These are phyloP conservation scores for Leptosomus discolor DNA, from an alignment of 2,113 vertebrate genomes.

Conservation along the genomic window DNA sequence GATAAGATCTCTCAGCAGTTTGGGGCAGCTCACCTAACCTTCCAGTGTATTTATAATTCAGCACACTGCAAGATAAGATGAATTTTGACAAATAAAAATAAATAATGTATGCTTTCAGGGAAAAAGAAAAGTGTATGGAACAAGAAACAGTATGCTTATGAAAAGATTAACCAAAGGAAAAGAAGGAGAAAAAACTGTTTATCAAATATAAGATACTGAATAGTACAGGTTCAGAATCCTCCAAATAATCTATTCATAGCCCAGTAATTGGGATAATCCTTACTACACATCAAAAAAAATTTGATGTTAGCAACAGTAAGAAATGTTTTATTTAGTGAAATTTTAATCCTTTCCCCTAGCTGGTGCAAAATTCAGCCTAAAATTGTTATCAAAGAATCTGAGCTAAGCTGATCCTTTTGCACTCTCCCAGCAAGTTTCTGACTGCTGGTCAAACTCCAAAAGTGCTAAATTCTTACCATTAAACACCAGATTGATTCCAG, in stretches of 20 bases:
- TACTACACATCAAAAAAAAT: not conserved
- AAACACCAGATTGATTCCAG: not conserved
- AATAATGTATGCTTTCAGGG: constrained; percentile 2
- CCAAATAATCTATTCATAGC: not conserved
- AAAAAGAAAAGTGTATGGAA: not conserved
- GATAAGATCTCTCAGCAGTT: not conserved
- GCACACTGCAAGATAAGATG: not conserved
- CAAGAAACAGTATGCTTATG: not conserved
- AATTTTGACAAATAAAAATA: constrained; percentile 33
- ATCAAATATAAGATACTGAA: not conserved
- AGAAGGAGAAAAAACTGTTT: not conserved
- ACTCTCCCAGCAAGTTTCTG: not conserved
- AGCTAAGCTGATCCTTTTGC: not conserved
- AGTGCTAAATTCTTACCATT: not conserved
- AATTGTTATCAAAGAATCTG: not conserved
- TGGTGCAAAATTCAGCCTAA: not conserved
- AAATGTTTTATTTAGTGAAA: not conserved
- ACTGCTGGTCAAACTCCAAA: not conserved
- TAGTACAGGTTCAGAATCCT: not conserved
- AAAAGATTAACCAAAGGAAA: not conserved
- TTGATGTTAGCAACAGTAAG: not conserved
- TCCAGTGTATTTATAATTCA: constrained; percentile 30
- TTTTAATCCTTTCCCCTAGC: not conserved
- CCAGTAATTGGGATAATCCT: not conserved
- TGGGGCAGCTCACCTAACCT: not conserved